Evolutionary conservation across 2,888 invertebrate genomes (phyloP).

Genomic region (Lycophotia porphyrea): DNA sequence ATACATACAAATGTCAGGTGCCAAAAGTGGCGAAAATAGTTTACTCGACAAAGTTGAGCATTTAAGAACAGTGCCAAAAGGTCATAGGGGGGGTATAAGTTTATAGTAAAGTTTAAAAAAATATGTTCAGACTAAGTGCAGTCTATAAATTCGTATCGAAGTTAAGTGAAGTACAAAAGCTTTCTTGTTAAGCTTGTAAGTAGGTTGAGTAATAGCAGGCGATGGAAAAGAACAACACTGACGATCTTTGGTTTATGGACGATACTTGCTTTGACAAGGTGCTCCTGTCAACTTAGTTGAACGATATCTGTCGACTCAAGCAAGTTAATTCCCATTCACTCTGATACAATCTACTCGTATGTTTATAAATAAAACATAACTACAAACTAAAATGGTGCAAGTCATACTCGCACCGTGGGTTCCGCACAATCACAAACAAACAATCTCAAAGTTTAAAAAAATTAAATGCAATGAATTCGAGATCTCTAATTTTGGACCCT

Average conservation of each 20-base stretch:
- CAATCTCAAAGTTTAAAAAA: constrained; percentile 39
- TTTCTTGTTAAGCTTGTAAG: neutral
- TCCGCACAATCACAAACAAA: constrained; percentile 45
- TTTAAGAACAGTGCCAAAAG: constrained; percentile 55
- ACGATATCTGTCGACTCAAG: neutral
- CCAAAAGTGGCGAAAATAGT: constrained; percentile 10
- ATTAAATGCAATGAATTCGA: constrained; percentile 59
- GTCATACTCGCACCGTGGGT: constrained; percentile 33
- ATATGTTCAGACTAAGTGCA: constrained; percentile 74
- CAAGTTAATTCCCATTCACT: neutral
- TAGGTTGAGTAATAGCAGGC: constrained; percentile 17
- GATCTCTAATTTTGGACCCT: constrained; percentile 65
- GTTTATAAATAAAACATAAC: constrained; percentile 23
- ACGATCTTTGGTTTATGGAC: constrained; percentile 41
- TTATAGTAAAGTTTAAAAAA: constrained; percentile 76
- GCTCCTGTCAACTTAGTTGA: neutral
- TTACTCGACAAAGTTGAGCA: constrained; percentile 19
- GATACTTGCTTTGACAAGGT: neutral
- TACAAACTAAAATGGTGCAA: constrained; percentile 36
- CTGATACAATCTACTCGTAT: constrained; percentile 14
- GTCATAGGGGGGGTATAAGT: constrained; percentile 36
- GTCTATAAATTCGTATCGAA: constrained; percentile 66
- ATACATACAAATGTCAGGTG: constrained; percentile 3
- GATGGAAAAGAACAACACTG: constrained; percentile 3
- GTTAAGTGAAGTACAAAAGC: constrained; percentile 34